A percentile compares a stretch with the other conserved stretches of the same genome.
Evolutionary conservation across 2,113 vertebrate genomes (phyloP).

Genomic region (Australoheros scitulus): DNA sequence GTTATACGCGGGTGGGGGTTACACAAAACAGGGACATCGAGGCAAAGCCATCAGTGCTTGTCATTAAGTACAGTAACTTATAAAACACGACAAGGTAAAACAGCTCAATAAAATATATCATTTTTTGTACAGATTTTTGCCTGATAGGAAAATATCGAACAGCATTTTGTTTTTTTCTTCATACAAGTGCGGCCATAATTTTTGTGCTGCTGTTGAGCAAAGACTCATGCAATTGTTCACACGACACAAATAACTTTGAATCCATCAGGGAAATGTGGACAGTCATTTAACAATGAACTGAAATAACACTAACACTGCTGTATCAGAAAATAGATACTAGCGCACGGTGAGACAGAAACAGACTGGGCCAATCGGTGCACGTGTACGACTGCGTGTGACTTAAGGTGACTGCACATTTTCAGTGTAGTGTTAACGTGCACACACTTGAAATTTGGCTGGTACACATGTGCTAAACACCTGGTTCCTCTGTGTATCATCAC

Average conservation of each 20-base stretch:
- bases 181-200: constrained; percentile 37
- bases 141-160: constrained; percentile 60
- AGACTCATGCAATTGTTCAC: constrained; percentile 31
- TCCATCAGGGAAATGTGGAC: constrained; percentile 26
- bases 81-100: constrained; percentile 35
- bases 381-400: constrained; percentile 20
- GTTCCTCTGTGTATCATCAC: background rate
- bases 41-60: constrained; percentile 37
- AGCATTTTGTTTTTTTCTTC: constrained; percentile 39
- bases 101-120: constrained; percentile 46
- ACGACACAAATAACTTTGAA: constrained; percentile 55
- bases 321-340: constrained; percentile 55
- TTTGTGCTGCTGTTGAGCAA: constrained; percentile 7
- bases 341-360: constrained; percentile 37
- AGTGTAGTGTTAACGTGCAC: constrained; percentile 11
- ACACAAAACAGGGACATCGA: constrained; percentile 32
- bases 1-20: background rate
- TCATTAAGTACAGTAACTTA: constrained; percentile 53
- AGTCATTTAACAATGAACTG: constrained; percentile 13
- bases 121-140: constrained; percentile 16
- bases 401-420: constrained; percentile 23
- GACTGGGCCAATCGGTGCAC: constrained; percentile 12
- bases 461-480: background rate
- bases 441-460: constrained; percentile 25
- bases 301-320: constrained; percentile 46